Percentiles rank a stretch among this genome's conserved stretches.
These are phyloP conservation scores for Punctoribates punctum DNA, from an alignment of 2,888 invertebrate genomes.

Conservation along the genomic window DNA sequence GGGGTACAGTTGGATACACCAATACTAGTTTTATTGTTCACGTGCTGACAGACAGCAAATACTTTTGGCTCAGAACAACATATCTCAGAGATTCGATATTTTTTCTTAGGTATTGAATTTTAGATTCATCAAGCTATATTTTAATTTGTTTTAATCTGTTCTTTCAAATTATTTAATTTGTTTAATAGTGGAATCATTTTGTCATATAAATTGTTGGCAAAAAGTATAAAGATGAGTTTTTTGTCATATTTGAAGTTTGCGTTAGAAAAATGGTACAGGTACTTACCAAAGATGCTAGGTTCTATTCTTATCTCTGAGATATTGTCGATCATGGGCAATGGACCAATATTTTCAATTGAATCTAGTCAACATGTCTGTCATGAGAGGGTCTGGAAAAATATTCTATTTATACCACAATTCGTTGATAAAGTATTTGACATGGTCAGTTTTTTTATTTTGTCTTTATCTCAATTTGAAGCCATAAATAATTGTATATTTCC, in stretches of 20 bases:
- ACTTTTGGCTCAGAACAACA: neutral
- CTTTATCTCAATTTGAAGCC: too few species aligned
- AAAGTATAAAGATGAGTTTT: neutral
- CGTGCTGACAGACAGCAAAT: neutral
- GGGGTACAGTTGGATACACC: neutral
- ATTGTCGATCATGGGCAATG: neutral
- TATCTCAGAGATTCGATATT: neutral
- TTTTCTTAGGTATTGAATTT: neutral
- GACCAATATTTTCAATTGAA: constrained; percentile 4
- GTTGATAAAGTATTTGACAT: neutral
- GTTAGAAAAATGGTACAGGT: constrained; percentile 27
- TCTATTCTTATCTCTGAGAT: constrained; percentile 16
- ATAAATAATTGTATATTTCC: neutral
- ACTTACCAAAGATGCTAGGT: neutral
- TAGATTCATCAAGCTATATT: too few species aligned
- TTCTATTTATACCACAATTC: constrained; percentile 26
- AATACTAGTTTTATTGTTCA: neutral
- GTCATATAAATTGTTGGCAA: constrained; percentile 20
- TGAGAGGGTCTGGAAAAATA: neutral
- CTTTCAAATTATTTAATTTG: too few species aligned
- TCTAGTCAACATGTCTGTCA: constrained; percentile 24
- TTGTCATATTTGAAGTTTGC: constrained; percentile 10
- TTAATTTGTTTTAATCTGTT: too few species aligned
- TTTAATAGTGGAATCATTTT: constrained; percentile 30
- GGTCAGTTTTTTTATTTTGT: constrained; percentile 29